Percentiles rank a stretch among this genome's conserved stretches.
These are phyloP conservation scores for Scyliorhinus canicula DNA, from an alignment of 2,797 vertebrate genomes.

Conservation along the genomic window DNA sequence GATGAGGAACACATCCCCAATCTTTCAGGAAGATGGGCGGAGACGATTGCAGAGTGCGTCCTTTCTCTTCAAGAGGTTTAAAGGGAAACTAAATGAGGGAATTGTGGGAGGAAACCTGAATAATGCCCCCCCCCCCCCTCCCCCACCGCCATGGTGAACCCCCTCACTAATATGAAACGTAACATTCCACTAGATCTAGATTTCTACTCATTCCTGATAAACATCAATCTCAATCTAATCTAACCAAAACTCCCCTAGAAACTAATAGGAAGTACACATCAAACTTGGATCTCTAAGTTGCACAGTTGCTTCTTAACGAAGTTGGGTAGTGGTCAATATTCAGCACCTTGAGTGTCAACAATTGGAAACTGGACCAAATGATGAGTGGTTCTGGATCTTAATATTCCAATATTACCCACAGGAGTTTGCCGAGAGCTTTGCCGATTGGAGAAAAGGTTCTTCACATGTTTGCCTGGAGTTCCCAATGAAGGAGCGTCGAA, in stretches of 20 bases:
- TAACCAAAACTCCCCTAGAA: neutral
- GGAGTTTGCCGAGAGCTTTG: neutral
- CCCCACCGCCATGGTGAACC: neutral
- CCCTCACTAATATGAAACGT: neutral
- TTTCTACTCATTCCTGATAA: neutral
- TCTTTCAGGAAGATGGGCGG: neutral
- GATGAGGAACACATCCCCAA: neutral
- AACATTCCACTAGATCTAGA: neutral
- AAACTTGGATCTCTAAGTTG: neutral
- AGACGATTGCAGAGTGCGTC: neutral
- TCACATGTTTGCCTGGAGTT: neutral
- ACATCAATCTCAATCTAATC: no score
- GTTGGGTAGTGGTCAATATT: neutral
- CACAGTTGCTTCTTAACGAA: neutral
- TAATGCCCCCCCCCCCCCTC: neutral
- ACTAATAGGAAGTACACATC: neutral
- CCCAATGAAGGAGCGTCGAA: neutral
- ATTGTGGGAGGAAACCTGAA: neutral
- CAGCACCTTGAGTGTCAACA: neutral
- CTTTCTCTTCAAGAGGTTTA: neutral
- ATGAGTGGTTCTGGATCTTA: neutral
- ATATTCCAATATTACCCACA: neutral
- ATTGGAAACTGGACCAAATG: neutral
- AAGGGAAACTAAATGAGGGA: neutral
- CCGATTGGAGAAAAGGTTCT: neutral